Base-by-base conservation (phyloP, 2,888 invertebrate genomes). In the Cephus sareptanus region DNA sequence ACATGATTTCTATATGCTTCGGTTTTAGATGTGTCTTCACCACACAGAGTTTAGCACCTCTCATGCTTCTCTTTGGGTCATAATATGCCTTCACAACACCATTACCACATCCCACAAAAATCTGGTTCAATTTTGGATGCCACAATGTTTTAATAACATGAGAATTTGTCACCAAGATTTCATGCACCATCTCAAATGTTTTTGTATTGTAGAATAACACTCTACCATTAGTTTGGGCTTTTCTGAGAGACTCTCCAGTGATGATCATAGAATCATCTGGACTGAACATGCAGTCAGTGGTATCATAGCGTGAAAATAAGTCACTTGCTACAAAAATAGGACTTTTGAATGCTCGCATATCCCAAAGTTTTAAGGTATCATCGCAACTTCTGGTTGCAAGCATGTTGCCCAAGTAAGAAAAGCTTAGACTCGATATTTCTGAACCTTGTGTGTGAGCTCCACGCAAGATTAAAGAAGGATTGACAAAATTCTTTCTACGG, bases 121-220 rank as follows among this genome's bases (percentile, higher is more conserved):
- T 95, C 90, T 99, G 99, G 90, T 99, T 99, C n/a, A 99, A 92
- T 90, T 98, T 97, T 0, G 99, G 97, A 92, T 99, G 99, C 99
- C 99, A 99, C 23, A 97, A 91, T 0, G 96, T 94, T 89, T 98
- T 96, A 1, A 99, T 97, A 0, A 98, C 95, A 83, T 97, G 97
- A 0, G 97, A 95, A 23, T 56, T 94, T 0, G 95, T 94, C 0
- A 98, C 96, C 12, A 95, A 94, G 77, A 98, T 94, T 81, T 95
- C 94, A 70, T 95, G 94, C 0, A 97, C 94, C 40, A 94, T 89
- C 34, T 96, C 94, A 84, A 97, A 97, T 0, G 95, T 96, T 78
- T 95, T 94, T 0, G 96, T 85, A 97, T 95, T 85, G 95, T 97
- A 71, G 71, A 71, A 91, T 99, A 98, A 78, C 96, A 90, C 90